Evolutionary conservation across 2,888 invertebrate genomes (phyloP).

Genomic region (Willowsia nigromaculata): DNA sequence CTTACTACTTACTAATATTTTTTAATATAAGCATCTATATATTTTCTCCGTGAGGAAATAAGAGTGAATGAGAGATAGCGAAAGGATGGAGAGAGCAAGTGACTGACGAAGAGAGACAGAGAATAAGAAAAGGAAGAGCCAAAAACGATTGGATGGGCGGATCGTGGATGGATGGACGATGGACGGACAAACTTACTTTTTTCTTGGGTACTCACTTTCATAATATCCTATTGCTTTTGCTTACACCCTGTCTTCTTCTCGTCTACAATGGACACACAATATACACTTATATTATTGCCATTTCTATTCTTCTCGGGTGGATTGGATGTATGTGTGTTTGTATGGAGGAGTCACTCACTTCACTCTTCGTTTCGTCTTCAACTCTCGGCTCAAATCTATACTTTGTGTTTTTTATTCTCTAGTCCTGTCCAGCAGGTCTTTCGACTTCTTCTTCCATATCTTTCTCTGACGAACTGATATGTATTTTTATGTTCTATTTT

Average conservation of each 20-base stretch:
- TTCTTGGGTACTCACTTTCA: conserved; percentile 23
- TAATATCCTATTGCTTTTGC: conserved; percentile 18
- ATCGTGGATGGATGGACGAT: conserved; percentile 68
- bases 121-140: conserved; percentile 44
- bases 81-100: conserved; percentile 24
- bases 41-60: conserved; percentile 24
- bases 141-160: conserved; percentile 67
- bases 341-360: conserved; percentile 54
- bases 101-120: neutral
- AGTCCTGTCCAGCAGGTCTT: conserved; percentile 28
- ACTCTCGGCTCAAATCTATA: conserved; percentile 43
- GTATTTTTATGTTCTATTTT: conserved; percentile 63
- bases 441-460: conserved; percentile 30
- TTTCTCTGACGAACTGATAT: conserved; percentile 62
- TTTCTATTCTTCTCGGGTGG: conserved; percentile 43
- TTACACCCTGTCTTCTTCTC: conserved; percentile 21
- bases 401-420: conserved; percentile 35
- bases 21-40: neutral
- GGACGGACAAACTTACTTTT: conserved; percentile 55
- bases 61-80: conserved; percentile 54
- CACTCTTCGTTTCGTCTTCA: conserved; percentile 32
- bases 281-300: conserved; percentile 18
- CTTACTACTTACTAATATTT: neutral
- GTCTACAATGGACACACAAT: conserved; percentile 26
- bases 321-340: conserved; percentile 22